These are phyloP conservation scores for Palloptera scutellata DNA, from an alignment of 2,888 invertebrate species.

Conservation along the genomic window DNA sequence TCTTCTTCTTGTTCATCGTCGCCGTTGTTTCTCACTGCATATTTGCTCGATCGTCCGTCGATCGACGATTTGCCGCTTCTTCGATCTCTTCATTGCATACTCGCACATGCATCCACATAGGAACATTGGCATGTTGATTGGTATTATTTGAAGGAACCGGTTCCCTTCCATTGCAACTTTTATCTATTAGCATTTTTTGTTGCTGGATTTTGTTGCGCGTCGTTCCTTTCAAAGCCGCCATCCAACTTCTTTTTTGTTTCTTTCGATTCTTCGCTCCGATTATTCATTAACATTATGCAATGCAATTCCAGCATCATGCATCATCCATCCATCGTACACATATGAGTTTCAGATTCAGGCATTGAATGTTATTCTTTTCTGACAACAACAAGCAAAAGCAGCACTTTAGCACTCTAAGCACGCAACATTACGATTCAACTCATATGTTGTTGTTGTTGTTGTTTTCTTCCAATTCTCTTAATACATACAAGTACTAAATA, in stretches of 20 bases:
- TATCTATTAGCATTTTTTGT: no score
- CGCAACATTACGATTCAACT: background rate
- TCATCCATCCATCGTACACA: background rate
- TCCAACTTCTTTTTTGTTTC: background rate
- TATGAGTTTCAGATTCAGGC: no score
- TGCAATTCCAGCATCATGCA: background rate
- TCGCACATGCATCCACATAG: constrained; percentile 3
- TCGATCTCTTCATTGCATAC: background rate
- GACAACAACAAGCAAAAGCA: no score
- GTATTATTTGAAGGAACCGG: constrained; percentile 22
- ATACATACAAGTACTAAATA: no score
- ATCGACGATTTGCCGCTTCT: background rate
- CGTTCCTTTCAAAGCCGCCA: background rate
- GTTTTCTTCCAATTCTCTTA: constrained; percentile 6
- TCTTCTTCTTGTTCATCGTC: constrained; percentile 9
- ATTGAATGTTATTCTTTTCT: no score
- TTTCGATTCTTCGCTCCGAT: constrained; percentile 23
- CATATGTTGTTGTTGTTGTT: background rate
- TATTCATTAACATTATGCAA: constrained; percentile 23
- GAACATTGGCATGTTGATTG: constrained; percentile 31
- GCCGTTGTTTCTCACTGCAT: background rate
- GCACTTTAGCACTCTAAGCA: background rate
- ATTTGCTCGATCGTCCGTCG: background rate
- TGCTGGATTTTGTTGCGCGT: no score
- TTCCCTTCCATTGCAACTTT: constrained; percentile 23